These are phyloP conservation scores for Teleiodes luculella DNA, from an alignment of 2,888 invertebrate species.

Conservation along the genomic window DNA sequence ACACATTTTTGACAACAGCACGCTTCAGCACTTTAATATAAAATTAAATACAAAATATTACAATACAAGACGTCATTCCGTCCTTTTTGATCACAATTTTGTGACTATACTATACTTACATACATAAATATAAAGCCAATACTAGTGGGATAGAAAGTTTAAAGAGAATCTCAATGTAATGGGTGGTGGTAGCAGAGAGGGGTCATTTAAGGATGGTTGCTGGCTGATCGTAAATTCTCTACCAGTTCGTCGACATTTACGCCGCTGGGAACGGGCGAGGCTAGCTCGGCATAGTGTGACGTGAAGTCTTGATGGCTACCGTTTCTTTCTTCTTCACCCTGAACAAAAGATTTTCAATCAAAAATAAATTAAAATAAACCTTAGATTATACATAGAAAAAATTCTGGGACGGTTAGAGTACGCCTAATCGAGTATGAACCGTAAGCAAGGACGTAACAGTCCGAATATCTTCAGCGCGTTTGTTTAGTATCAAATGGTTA, in stretches of 20 bases:
- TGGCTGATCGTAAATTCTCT: slow-evolving; percentile 36
- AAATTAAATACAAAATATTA: slow-evolving; percentile 6
- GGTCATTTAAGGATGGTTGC: slow-evolving; percentile 16
- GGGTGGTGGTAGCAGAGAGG: background rate
- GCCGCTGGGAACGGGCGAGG: slow-evolving; percentile 46
- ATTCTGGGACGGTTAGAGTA: too few species aligned
- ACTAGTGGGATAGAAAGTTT: background rate
- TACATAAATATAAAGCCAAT: background rate
- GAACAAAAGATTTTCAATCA: background rate
- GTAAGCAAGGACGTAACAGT: too few species aligned
- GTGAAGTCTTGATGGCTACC: slow-evolving; percentile 25
- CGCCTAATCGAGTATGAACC: too few species aligned
- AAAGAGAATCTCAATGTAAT: background rate
- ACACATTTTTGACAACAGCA: slow-evolving; percentile 35
- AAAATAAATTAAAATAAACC: too few species aligned
- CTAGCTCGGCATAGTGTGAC: slow-evolving; percentile 51
- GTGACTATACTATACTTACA: slow-evolving; percentile 4
- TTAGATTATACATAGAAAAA: too few species aligned
- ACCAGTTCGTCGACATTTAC: slow-evolving; percentile 46
- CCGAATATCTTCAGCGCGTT: too few species aligned
- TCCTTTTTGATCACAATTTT: background rate
- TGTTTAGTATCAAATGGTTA: too few species aligned
- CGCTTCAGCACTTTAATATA: slow-evolving; percentile 42
- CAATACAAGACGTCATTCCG: background rate
- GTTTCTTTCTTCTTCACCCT: background rate